Base-by-base conservation (phyloP, 2,888 invertebrate species). In the Stictocephala bisonia region DNA sequence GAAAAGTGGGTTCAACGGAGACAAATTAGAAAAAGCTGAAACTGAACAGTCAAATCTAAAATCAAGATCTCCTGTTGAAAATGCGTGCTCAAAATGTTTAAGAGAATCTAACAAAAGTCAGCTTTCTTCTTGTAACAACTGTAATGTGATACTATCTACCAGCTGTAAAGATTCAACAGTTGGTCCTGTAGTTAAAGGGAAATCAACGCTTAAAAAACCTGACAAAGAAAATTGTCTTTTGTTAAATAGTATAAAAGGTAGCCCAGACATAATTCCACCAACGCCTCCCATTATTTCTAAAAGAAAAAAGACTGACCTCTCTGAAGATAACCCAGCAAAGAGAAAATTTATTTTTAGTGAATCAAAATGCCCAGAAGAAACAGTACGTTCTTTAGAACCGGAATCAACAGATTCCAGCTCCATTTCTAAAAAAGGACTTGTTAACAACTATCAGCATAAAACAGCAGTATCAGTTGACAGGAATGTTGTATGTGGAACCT, bases 231-330 rank as follows among this genome's bases (percentile, higher is more conserved):
- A 44, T 44, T 44, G 44, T 44, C 44, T 15, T 15, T 15, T 4
- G 9, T n/a, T 6, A 56, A 15, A 1, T 56, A 18, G 18, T 56
- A 18, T 24, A 1, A n/a, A 18, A 6, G 24, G n/a, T 29, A 64
- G 64, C 27, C 64, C 64, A 3, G 64, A 64, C n/a, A 7, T 64
- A 3, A 44, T 64, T 26, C 27, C 15, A 15, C 20, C 64, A 24
- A 64, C 64, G 15, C 64, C 64, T 3, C 64, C 64, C n/a, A 26
- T 44, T 15, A 64, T 41, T 26, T 26, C n/a, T 41, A 64, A 60
- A n/a, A 18, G 24, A 22, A 9, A 60, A 11, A 60, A 64, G 15
- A 26, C 9, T 18, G 26, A n/a, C n/a, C n/a, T n/a, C n/a, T n/a
- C n/a, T n/a, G n/a, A 41, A 4, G 22, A 18, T 26, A 64, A 64